Evolutionary conservation across 2,888 invertebrate genomes (phyloP), one percentile per base, ranked within the genome.

Genomic region (Andrena haemorrhoa): DNA sequence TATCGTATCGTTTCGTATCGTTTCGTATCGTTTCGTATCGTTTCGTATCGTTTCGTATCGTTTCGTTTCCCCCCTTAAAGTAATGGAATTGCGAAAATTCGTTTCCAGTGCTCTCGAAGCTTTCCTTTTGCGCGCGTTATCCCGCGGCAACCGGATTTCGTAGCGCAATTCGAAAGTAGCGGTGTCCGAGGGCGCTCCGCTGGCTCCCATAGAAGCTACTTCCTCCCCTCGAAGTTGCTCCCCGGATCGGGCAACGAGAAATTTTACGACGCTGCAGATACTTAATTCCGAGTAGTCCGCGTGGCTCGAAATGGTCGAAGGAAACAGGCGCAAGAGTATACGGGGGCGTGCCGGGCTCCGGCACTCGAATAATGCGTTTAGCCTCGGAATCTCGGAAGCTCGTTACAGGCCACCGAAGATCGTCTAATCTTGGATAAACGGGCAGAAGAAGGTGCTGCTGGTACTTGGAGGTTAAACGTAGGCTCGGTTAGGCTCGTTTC

Each of bases 341-440:
- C 58, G 26, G 49, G 35, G 68, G 41, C 69, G 53, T 29, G 68
- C 63, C 69, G 53, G 33, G 68, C 63, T 77, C 51, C 33, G 77
- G 79, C 71, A 75, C 75, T 75, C 79, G 80, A 85, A 89, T 87
- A 90, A 90, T 83, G 85, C 86, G 82, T 86, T 88, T 83, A 89
- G 82, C 72, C 76, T 80, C 74, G 70, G 73, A 64, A 71, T 56
- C 75, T 74, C 77, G 79, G 78, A 87, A 89, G 86, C 86, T 86
- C 87, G 80, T 89, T 89, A 87, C 85, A 58, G 75, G 64, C 47
- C 69, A 65, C 83, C 56, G 56, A 56, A 56, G 83, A 88, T 89
- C 81, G 84, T 84, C 86, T 87, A 86, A 89, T 89, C 87, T 87
- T 66, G 69, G 65, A 74, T 68, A 70, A 77, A 71, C 68, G 75